Percentiles rank a stretch among this genome's conserved stretches.
phyloP scores from a whole-genome alignment of 1,140 invertebrate species.

The Macrobrachium nipponense region DNA sequence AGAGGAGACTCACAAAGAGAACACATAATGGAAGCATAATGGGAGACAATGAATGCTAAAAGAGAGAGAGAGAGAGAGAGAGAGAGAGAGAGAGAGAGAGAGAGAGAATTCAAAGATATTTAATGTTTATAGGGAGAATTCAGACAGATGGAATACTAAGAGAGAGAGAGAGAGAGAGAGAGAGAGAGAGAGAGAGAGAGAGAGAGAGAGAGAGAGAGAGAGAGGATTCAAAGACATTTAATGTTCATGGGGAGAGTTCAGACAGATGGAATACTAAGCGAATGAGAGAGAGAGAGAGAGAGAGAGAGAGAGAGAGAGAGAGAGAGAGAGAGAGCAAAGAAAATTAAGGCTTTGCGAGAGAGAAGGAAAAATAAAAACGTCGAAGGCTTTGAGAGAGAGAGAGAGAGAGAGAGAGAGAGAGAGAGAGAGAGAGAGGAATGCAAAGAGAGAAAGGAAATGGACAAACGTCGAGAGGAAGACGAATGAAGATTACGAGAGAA shows the following conservation, averaged over 20 bases:
- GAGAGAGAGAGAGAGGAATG: background rate
- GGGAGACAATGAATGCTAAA: background rate
- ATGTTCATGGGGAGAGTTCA: no score
- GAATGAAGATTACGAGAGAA: background rate
- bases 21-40: no score
- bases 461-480: background rate
- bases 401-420: background rate
- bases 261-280: no score
- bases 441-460: background rate
- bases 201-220: no score
- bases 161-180: background rate
- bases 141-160: background rate
- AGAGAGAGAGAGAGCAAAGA: conserved; percentile 11
- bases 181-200: background rate
- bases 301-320: conserved; percentile 12
- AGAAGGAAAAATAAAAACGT: background rate
- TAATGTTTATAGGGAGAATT: no score
- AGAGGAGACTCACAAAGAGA: background rate
- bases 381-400: no score
- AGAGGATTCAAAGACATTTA: no score
- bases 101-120: background rate
- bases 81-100: conserved; percentile 8
- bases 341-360: no score
- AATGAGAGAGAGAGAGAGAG: background rate
- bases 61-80: conserved; percentile 26